Conservation (phyloP, 2,888 invertebrate genomes). For the Oscheius sp. region DNA sequence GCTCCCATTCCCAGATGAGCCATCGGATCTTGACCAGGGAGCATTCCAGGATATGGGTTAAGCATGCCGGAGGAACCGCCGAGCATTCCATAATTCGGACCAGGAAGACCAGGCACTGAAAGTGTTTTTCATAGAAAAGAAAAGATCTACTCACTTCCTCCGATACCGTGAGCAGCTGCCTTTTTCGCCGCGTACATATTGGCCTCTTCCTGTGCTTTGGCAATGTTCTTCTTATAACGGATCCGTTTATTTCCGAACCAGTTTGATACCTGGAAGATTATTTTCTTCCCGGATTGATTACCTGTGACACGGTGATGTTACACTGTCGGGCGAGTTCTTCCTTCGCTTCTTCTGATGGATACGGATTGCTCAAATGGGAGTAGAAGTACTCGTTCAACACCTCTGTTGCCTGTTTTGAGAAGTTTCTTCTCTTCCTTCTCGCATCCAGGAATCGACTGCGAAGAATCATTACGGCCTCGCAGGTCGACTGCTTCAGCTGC, state of each 20-base stretch:
- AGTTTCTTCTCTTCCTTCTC: constrained; percentile 88
- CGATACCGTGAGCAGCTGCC: constrained; percentile 75
- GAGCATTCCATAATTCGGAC: constrained; percentile 33
- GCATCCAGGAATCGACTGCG: constrained; percentile 77
- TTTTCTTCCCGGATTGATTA: constrained; percentile 69
- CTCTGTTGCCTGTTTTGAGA: constrained; percentile 99
- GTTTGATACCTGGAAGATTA: constrained; percentile 78
- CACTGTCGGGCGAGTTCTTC: constrained; percentile 98
- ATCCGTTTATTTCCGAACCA: constrained; percentile 99
- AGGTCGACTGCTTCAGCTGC: constrained; percentile 97
- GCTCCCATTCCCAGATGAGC: constrained; percentile 50
- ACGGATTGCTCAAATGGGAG: constrained; percentile 98
- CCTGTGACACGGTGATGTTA: constrained; percentile 96
- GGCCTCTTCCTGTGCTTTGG: constrained; percentile 97
- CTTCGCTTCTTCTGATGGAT: constrained; percentile 99
- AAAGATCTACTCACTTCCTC: constrained; percentile 31
- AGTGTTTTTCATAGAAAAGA: neutral
- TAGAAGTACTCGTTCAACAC: constrained; percentile 99
- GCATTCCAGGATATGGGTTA: constrained; percentile 36
- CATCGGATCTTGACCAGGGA: constrained; percentile 53
- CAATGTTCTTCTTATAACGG: constrained; percentile 99
- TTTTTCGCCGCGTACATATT: constrained; percentile 98
- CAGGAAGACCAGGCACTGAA: constrained; percentile 30
- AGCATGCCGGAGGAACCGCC: constrained; percentile 29
- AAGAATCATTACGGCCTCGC: constrained; percentile 99